Evolutionary conservation across 2,888 invertebrate species (phyloP).

Genomic region (Atrina japonica): DNA sequence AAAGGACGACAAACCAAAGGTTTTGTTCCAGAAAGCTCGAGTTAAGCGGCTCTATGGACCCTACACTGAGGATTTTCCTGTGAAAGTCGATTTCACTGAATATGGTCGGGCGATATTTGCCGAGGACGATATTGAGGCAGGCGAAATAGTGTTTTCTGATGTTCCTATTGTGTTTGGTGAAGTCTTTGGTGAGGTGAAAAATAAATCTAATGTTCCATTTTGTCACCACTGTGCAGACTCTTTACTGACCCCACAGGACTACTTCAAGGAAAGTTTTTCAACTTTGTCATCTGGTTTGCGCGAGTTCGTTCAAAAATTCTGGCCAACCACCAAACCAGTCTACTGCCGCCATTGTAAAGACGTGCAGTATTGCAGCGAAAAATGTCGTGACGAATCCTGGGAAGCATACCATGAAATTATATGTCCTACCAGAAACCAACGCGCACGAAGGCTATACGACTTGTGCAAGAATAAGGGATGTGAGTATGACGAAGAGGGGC

Average conservation of each 20-base stretch:
- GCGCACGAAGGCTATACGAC: constrained; percentile 59
- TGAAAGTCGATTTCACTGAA: constrained; percentile 68
- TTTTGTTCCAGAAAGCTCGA: constrained; percentile 72
- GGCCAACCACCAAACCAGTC: constrained; percentile 65
- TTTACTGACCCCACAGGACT: constrained; percentile 91
- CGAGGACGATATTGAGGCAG: constrained; percentile 83
- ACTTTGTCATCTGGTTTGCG: constrained; percentile 48
- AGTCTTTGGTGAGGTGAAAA: constrained; percentile 88
- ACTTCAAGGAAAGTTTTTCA: constrained; percentile 60
- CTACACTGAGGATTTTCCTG: constrained; percentile 62
- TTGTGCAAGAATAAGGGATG: constrained; percentile 62
- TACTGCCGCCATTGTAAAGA: constrained; percentile 61
- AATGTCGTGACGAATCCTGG: constrained; percentile 87
- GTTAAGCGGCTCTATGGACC: constrained; percentile 71
- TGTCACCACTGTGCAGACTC: constrained; percentile 95
- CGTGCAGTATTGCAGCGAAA: constrained; percentile 82
- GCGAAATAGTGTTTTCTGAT: constrained; percentile 92
- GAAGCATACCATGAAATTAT: constrained; percentile 88
- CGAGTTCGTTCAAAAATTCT: constrained; percentile 58
- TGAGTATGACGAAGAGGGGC: constrained; percentile 52
- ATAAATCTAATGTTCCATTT: constrained; percentile 88
- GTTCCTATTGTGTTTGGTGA: constrained; percentile 93
- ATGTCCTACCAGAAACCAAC: constrained; percentile 82
- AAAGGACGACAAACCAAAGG: constrained; percentile 64
- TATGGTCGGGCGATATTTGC: constrained; percentile 92